phyloP scores from a whole-genome alignment of 2,888 invertebrate species.

The Helobdella robusta region DNA sequence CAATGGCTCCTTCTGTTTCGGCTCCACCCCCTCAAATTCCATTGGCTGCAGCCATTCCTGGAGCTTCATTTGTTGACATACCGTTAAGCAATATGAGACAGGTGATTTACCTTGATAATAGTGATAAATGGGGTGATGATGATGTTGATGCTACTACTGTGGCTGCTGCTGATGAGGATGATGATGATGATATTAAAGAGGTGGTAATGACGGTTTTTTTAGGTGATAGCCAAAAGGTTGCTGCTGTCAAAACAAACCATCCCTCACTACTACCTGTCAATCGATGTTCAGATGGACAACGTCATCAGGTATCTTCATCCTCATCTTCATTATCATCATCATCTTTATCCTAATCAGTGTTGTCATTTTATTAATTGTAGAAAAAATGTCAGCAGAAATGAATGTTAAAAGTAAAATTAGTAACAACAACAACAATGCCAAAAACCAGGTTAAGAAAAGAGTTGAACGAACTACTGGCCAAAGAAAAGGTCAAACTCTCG shows the following conservation, averaged over 20 bases:
- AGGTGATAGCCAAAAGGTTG: conserved; percentile 77
- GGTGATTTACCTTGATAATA: conserved; percentile 36
- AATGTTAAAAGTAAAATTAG: not conserved
- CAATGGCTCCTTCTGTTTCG: conserved; percentile 38
- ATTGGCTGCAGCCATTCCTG: conserved; percentile 32
- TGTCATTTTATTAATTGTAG: not conserved
- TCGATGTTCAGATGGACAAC: conserved; percentile 73
- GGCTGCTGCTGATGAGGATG: not conserved
- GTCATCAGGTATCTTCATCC: conserved; percentile 54
- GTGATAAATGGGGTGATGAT: not conserved
- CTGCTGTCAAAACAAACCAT: conserved; percentile 80
- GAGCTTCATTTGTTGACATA: conserved; percentile 60
- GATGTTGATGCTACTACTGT: not conserved
- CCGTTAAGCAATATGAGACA: conserved; percentile 73
- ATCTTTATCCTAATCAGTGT: too few species aligned
- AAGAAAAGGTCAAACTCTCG: conserved; percentile 73
- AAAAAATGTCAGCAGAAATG: not conserved
- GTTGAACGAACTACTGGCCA: conserved; percentile 68
- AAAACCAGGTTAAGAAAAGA: conserved; percentile 62
- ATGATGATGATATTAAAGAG: not conserved
- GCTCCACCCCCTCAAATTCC: conserved; percentile 42
- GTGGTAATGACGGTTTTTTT: conserved; percentile 24
- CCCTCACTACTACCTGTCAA: conserved; percentile 89
- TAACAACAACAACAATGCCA: too few species aligned
- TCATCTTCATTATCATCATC: not conserved